Evolutionary conservation across 2,888 invertebrate species (phyloP).

Genomic region (Fragum whitleyi): DNA sequence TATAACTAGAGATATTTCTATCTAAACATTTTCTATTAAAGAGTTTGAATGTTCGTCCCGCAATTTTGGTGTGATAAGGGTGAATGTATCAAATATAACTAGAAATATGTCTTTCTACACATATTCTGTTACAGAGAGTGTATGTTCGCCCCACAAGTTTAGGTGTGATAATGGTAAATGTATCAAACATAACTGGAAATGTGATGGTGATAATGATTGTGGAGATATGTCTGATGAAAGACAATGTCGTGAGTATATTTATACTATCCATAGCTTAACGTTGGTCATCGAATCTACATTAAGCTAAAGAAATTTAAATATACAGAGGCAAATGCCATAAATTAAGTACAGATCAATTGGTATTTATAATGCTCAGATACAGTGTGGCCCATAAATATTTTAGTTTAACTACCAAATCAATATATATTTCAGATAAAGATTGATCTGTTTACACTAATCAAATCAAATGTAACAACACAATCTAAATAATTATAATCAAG

Average conservation of each 20-base stretch:
- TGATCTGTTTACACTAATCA: no score
- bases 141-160: constrained; percentile 71
- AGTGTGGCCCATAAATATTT: constrained; percentile 79
- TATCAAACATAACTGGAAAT: constrained; percentile 89
- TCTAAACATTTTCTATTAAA: not conserved
- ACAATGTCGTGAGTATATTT: constrained; percentile 89
- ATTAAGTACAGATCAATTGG: no score
- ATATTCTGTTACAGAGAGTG: constrained; percentile 2
- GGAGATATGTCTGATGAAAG: constrained; percentile 97
- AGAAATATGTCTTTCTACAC: constrained; percentile 97
- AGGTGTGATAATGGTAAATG: constrained; percentile 78
- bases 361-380: no score
- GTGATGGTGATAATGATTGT: constrained; percentile 98
- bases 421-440: constrained; percentile 88
- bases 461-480: no score
- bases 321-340: no score
- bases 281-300: no score
- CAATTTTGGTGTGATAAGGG: constrained; percentile 76
- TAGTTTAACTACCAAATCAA: constrained; percentile 82
- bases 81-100: constrained; percentile 84
- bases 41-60: constrained; percentile 62
- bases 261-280: no score
- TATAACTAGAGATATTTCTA: constrained; percentile 94
- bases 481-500: no score
- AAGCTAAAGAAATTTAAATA: no score